Evolutionary conservation across 2,888 invertebrate species (phyloP), one percentile per base, ranked within the genome.

Genomic region (Hanleya hanleyi): DNA sequence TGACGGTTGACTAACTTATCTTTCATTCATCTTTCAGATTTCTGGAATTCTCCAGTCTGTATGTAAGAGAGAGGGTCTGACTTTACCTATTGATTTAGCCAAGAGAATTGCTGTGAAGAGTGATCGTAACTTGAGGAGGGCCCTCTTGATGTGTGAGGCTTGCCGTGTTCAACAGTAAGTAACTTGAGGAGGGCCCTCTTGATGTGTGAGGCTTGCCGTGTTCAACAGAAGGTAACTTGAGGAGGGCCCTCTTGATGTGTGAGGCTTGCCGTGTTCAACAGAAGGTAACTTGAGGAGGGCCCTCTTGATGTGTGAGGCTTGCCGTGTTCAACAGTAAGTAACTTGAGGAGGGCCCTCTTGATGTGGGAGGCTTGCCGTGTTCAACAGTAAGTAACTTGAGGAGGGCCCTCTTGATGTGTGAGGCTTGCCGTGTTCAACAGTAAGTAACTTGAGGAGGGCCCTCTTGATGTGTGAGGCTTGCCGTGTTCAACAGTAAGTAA

Each of bases 141-240:
- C 99, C 0, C 91, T 99, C 73, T 92, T 99, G 0, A 97, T 97
- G 95, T 93, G 96, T 80, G 98, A 99, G 91, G 95, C 97, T 0
- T 96, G 96, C 87, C 95, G 95, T 92, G 97, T 97, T 0, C 95
- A 97, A 87, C 95, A 96, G 92, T 93, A 86, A 81, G 90, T 85
- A n/a, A n/a, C n/a, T 9, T 9, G n/a, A n/a, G 99, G 22, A 92
- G 98, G 84, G 98, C 99, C 0, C 91, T 99, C 73, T 92, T 99
- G 0, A 97, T 97, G 95, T 93, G 96, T 80, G 98, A 99, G 91
- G 95, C 97, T 0, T 96, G 96, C 87, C 95, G 95, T 92, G 97
- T 97, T 0, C 95, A 97, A 87, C 95, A 96, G 92, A 93, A 86
- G 81, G 90, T 84, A 15, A n/a, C n/a, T 47, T 2, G 22, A 22